Evolutionary conservation across 2,888 invertebrate genomes (phyloP).

Genomic region (Odontocerum albicorne): DNA sequence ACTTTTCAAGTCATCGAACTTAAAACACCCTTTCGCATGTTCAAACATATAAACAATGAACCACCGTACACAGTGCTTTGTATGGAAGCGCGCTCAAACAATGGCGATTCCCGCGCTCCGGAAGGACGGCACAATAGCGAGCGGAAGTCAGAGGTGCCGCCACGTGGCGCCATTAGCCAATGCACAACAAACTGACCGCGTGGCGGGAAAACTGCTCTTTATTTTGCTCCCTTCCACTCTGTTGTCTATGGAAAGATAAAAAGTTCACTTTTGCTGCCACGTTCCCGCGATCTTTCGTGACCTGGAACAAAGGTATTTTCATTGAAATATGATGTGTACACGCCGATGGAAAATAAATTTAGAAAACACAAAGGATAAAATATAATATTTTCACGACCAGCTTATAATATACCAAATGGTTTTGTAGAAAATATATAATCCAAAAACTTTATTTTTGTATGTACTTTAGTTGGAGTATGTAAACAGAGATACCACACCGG

Average conservation of each 20-base stretch:
- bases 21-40: not conserved
- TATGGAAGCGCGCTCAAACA: conserved; percentile 39
- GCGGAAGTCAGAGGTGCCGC: conserved; percentile 33
- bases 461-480: too few relatives aligned
- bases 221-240: conserved; percentile 33
- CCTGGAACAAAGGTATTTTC: too few relatives aligned
- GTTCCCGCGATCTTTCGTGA: conserved; percentile 14
- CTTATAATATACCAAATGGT: too few relatives aligned
- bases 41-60: conserved; percentile 12
- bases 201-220: conserved; percentile 35
- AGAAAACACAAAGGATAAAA: too few relatives aligned
- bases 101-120: conserved; percentile 33
- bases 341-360: too few relatives aligned
- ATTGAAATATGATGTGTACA: too few relatives aligned
- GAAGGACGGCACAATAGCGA: conserved; percentile 25
- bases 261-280: not conserved
- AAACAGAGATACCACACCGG: too few relatives aligned
- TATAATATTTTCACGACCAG: too few relatives aligned
- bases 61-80: conserved; percentile 6
- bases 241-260: conserved; percentile 31
- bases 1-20: too few relatives aligned
- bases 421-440: too few relatives aligned
- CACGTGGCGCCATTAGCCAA: conserved; percentile 35
- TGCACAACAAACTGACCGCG: conserved; percentile 1
- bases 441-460: too few relatives aligned